Evolutionary conservation across 1,140 invertebrate genomes (phyloP), one percentile per base, ranked within the genome.

Genomic region (Drosophila athabasca): DNA sequence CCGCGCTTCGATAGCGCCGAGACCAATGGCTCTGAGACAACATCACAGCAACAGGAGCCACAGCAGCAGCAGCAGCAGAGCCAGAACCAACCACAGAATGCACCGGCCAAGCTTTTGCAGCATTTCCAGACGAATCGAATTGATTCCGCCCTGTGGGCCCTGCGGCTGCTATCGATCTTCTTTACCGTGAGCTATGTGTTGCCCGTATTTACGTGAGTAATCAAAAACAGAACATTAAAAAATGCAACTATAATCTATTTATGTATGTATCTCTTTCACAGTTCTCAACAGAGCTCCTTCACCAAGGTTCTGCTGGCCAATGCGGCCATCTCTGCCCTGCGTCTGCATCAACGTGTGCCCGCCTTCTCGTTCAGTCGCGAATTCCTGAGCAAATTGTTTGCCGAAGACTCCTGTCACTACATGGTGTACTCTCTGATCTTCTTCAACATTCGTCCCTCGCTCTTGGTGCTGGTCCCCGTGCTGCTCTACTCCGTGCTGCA

Each of bases 381-480:
- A 90, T 99, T 98, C 91, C 92, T 99, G 31, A 93, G 94, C 9
- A 92, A 93, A 6, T 91, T 99, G 60, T 93, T 99, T 68, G 81
- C 95, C 45, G 98, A 99, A 92, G 98, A 99, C 93, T 98, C 97
- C 62, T 98, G 96, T 76, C 98, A 99, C 92, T 99, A 99, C 91
- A 93, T 99, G 55, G 95, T 99, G 91, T 99, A 96, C 92, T 97
- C 97, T 9, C 92, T 99, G 50, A 97, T 99, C 79, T 99, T 99
- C 91, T 93, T 99, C 70, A 98, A 96, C 92, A 95, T 96, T 39
- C 93, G 95, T 55, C 97, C 98, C 26, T 95, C 98, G 51, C 95
- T 97, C 75, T 93, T 99, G 93, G 96, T 96, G n/a, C 92, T 99
- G 51, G 92, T 97, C 45, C 98, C 98, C 29, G 94, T 98, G 58